phyloP scores from a whole-genome alignment of 2,113 vertebrate genomes.

The Pao palembangensis region DNA sequence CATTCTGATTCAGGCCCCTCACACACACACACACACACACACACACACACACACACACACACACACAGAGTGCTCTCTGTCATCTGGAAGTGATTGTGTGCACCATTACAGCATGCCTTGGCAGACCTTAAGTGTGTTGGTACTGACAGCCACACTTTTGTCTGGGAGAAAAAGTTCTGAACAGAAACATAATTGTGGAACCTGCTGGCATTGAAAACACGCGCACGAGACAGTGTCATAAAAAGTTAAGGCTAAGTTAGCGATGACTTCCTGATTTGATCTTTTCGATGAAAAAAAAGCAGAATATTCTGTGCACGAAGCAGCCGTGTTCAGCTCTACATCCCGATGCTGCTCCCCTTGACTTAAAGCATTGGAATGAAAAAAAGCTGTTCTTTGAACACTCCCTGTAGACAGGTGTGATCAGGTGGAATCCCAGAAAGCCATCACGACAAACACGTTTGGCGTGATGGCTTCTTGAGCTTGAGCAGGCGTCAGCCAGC shows the following conservation, averaged over 20 bases:
- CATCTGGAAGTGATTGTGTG: conserved; percentile 62
- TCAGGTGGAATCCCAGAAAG: neutral
- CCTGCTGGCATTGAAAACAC: neutral
- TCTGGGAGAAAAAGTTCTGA: conserved; percentile 20
- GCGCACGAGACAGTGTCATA: neutral
- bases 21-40: neutral
- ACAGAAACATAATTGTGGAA: conserved; percentile 17
- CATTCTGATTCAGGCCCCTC: neutral
- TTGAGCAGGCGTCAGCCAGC: too few species aligned
- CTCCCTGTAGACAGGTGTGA: too few species aligned
- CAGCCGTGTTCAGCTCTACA: too few species aligned
- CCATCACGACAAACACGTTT: conserved; percentile 3
- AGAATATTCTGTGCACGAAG: too few species aligned
- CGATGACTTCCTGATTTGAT: too few species aligned
- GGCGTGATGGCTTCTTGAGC: neutral
- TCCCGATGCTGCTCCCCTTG: too few species aligned
- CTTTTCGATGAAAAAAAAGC: too few species aligned
- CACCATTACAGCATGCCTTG: conserved; percentile 43
- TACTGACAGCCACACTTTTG: conserved; percentile 61
- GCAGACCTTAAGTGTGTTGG: conserved; percentile 25
- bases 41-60: conserved; percentile 24
- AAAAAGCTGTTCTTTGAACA: too few species aligned
- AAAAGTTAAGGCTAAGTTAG: too few species aligned
- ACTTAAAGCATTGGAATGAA: too few species aligned
- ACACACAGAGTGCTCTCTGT: conserved; percentile 12